Percentiles rank a stretch among this genome's conserved stretches.
These are phyloP conservation scores for Salvelinus alpinus DNA, from an alignment of 2,113 vertebrate species.

Conservation along the genomic window DNA sequence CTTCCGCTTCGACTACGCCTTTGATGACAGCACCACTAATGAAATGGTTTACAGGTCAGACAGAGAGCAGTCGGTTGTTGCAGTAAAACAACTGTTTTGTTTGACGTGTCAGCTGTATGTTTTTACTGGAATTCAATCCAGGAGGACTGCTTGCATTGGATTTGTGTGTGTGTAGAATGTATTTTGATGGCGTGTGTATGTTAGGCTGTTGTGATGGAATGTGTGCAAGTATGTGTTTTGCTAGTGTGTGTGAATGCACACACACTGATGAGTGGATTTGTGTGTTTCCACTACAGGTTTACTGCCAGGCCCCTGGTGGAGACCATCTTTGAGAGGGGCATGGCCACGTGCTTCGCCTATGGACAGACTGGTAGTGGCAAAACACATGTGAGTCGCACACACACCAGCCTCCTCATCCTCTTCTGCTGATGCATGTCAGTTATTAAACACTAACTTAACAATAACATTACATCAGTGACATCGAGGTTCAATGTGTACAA, in stretches of 20 bases:
- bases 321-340: constrained; percentile 97
- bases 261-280: neutral
- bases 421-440: neutral
- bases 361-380: constrained; percentile 98
- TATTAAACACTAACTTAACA: neutral
- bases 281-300: constrained; percentile 77
- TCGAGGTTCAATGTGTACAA: too few relatives aligned
- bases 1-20: constrained; percentile 97
- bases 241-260: neutral
- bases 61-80: neutral
- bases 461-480: neutral
- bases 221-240: too few relatives aligned
- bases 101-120: neutral
- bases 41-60: constrained; percentile 97
- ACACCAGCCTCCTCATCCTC: neutral
- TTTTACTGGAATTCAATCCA: neutral
- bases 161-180: too few relatives aligned
- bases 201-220: too few relatives aligned
- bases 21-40: constrained; percentile 92
- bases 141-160: too few relatives aligned
- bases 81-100: neutral
- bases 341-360: constrained; percentile 98
- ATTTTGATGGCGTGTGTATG: too few relatives aligned
- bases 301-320: constrained; percentile 95
- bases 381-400: constrained; percentile 85